These are phyloP conservation scores for Anhinga rufa DNA, from an alignment of 2,113 vertebrate species.

Conservation along the genomic window DNA sequence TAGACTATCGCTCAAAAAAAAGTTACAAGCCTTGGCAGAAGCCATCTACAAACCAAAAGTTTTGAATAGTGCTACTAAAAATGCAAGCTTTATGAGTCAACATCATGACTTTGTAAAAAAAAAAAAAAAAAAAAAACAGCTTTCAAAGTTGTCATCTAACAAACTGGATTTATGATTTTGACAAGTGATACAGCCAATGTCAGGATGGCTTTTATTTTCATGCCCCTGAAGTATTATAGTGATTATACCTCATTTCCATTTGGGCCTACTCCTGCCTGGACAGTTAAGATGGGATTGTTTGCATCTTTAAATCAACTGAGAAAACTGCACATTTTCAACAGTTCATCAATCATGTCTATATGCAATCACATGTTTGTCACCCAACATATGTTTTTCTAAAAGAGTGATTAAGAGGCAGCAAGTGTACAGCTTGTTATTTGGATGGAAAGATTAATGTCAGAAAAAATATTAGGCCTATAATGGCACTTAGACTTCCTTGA, in stretches of 20 bases:
- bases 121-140: background rate
- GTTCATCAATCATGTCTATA: background rate
- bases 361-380: background rate
- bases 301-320: background rate
- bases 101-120: background rate
- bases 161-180: background rate
- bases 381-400: rapidly evolving
- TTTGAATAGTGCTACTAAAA: background rate
- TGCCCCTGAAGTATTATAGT: background rate
- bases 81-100: background rate
- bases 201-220: background rate
- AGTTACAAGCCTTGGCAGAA: background rate
- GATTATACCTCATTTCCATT: rapidly evolving
- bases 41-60: background rate
- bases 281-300: background rate
- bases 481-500: background rate
- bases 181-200: background rate
- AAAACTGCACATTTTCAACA: background rate
- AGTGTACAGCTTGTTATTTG: background rate
- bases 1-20: background rate
- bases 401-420: rapidly evolving
- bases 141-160: background rate
- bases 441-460: background rate
- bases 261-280: background rate
- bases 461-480: background rate